Conservation (phyloP, 2,888 invertebrate genomes). For the Saturnia pavonia region DNA sequence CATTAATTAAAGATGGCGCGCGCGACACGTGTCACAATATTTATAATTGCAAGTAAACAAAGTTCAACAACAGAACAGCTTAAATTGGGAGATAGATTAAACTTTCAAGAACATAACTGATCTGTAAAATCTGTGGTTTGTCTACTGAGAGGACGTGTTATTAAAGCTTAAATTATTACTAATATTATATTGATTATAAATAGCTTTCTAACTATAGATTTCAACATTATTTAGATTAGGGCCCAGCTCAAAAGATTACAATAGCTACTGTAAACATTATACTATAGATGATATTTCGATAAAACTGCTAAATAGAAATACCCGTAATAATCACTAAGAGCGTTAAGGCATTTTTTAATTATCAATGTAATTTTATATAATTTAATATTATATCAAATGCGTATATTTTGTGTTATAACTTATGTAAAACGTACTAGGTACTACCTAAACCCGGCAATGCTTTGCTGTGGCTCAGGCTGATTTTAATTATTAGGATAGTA, state of each 20-base stretch:
- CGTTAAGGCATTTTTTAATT: not conserved
- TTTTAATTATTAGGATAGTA: no score
- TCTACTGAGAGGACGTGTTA: no score
- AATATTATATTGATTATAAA: no score
- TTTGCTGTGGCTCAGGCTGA: no score
- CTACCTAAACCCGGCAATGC: no score
- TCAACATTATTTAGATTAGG: not conserved
- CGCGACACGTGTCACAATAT: slow-evolving; percentile 13
- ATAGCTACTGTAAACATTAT: not conserved
- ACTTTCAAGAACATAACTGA: not conserved
- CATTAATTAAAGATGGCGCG: slow-evolving; percentile 19
- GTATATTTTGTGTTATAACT: no score
- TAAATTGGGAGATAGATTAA: not conserved
- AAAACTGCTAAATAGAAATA: not conserved
- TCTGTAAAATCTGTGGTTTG: not conserved
- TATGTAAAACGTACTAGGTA: no score
- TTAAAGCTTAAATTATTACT: no score
- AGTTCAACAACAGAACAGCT: not conserved
- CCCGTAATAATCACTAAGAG: not conserved
- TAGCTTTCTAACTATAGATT: not conserved
- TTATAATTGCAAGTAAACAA: slow-evolving; percentile 18
- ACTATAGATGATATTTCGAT: not conserved
- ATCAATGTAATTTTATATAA: not conserved
- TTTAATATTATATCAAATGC: not conserved
- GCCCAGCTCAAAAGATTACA: not conserved